Conservation (phyloP, 2,797 vertebrate genomes). For the Pelodytes ibericus region DNA sequence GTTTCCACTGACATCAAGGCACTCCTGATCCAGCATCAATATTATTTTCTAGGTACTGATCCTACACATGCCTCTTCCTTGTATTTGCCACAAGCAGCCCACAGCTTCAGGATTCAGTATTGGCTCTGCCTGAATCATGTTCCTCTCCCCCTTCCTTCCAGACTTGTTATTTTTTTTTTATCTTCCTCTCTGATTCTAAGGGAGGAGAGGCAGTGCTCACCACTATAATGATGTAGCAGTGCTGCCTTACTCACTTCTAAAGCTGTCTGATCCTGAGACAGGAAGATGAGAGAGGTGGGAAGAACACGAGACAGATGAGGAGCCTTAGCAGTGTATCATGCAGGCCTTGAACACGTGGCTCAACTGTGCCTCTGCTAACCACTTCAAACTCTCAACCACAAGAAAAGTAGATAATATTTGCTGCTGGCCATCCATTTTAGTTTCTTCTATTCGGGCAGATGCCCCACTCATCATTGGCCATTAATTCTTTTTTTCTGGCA, state of each 20-base stretch:
- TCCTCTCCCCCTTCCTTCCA: conserved; percentile 12
- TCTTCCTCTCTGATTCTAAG: conserved; percentile 31
- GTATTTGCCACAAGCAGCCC: neutral
- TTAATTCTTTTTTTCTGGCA: no score
- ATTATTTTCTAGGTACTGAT: neutral
- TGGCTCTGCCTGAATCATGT: conserved; percentile 28
- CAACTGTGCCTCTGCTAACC: no score
- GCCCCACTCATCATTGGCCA: no score
- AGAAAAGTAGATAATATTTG: no score
- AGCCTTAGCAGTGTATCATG: neutral
- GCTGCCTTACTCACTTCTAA: conserved; percentile 41
- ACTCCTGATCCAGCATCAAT: neutral
- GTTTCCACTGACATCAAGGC: neutral
- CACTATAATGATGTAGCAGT: conserved; percentile 45
- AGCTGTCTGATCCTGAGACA: conserved; percentile 22
- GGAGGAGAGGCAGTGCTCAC: conserved; percentile 21
- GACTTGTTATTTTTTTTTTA: conserved; percentile 47
- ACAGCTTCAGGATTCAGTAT: conserved; percentile 36
- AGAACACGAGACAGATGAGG: conserved; percentile 37
- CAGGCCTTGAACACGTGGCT: conserved; percentile 13
- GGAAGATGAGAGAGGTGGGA: conserved; percentile 40
- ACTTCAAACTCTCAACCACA: no score
- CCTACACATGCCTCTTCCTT: neutral
- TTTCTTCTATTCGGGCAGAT: no score
- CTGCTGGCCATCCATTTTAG: no score